phyloP scores from a whole-genome alignment of 2,113 vertebrate genomes.

The Pipa parva region DNA sequence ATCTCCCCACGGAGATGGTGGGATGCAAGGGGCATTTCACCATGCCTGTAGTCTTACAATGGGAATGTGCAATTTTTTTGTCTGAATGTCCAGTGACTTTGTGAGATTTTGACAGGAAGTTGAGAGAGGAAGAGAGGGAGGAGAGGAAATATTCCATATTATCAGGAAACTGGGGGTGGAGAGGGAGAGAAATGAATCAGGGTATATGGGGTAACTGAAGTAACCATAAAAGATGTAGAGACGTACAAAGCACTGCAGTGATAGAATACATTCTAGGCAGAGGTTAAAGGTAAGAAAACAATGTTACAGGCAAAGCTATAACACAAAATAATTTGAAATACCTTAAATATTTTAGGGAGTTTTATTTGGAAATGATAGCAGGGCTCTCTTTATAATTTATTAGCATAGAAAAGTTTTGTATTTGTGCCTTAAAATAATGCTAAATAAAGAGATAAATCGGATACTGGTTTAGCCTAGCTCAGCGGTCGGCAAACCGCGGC shows the following conservation, averaged over 20 bases:
- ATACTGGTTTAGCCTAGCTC: no score
- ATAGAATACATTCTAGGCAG: not conserved
- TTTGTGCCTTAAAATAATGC: no score
- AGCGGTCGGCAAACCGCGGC: no score
- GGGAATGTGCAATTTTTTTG: not conserved
- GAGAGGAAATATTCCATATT: constrained; percentile 8
- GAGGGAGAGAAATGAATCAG: not conserved
- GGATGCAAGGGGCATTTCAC: not conserved
- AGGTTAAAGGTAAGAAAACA: no score
- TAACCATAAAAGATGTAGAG: not conserved
- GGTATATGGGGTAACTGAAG: not conserved
- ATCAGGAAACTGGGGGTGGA: constrained; percentile 21
- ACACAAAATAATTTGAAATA: no score
- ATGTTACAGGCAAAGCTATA: no score
- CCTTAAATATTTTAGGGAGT: no score
- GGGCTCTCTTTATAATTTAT: no score
- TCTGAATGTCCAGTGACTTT: not conserved
- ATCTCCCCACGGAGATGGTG: constrained; percentile 7
- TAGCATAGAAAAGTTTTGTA: no score
- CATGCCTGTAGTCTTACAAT: constrained; percentile 8
- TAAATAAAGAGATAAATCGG: no score
- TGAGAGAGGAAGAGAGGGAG: constrained; percentile 17
- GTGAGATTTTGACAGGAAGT: constrained; percentile 10
- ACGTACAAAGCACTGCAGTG: not conserved
- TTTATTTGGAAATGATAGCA: no score